These are phyloP conservation scores for Drosophila mimetica DNA, from an alignment of 2,888 invertebrate genomes.

Conservation along the genomic window DNA sequence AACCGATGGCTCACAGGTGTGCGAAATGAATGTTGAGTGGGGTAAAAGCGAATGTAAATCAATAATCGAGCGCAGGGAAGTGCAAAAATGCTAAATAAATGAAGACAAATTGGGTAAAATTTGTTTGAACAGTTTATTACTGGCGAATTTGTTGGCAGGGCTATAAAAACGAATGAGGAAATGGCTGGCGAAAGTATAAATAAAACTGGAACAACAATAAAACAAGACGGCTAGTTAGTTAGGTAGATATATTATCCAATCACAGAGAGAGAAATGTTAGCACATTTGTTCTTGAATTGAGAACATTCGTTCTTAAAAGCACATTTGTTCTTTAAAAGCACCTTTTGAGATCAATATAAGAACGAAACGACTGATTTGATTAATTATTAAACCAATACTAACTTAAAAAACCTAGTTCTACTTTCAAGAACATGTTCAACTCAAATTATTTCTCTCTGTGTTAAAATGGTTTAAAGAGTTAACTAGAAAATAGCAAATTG, in stretches of 20 bases:
- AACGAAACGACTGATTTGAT: too few species aligned
- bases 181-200: conserved; percentile 1
- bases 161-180: conserved; percentile 6
- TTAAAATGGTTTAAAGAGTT: too few species aligned
- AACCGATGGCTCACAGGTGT: conserved; percentile 59
- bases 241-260: neutral
- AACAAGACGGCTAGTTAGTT: conserved; percentile 3
- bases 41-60: conserved; percentile 51
- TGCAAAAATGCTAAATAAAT: conserved; percentile 51
- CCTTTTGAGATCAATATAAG: too few species aligned
- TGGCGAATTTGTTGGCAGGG: neutral
- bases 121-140: conserved; percentile 18
- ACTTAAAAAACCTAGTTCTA: too few species aligned
- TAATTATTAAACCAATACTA: too few species aligned
- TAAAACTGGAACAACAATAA: neutral
- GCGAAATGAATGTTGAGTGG: conserved; percentile 43
- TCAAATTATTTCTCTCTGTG: too few species aligned
- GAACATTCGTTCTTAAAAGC: too few species aligned
- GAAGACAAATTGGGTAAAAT: conserved; percentile 48
- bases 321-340: too few species aligned
- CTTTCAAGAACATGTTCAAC: too few species aligned
- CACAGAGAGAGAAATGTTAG: too few species aligned
- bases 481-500: neutral
- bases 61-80: conserved; percentile 48
- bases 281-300: too few species aligned